Evolutionary conservation across 2,113 vertebrate genomes (phyloP).

Genomic region (Neodontobutis hainanensis): DNA sequence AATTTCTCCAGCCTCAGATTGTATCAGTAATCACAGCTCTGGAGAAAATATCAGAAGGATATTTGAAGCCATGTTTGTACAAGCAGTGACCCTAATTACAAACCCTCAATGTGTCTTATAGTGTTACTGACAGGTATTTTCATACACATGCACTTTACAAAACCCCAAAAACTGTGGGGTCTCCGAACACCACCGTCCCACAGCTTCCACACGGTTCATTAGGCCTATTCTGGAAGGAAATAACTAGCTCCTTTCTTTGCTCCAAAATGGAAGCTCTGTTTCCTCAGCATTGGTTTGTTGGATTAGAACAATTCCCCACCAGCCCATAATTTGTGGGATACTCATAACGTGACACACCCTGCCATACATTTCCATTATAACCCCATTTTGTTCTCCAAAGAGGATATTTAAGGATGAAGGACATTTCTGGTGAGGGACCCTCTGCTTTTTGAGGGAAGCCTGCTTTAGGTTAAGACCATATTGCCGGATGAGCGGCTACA

Average conservation of each 20-base stretch:
- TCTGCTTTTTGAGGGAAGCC: not conserved
- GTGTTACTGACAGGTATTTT: conserved; percentile 44
- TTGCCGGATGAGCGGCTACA: conserved; percentile 12
- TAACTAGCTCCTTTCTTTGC: conserved; percentile 55
- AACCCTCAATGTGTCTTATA: conserved; percentile 6
- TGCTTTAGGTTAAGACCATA: conserved; percentile 27
- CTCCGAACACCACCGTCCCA: conserved; percentile 25
- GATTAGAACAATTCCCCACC: conserved; percentile 79
- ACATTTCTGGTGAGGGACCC: conserved; percentile 39
- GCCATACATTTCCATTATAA: conserved; percentile 73
- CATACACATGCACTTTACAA: conserved; percentile 15
- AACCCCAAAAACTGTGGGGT: conserved; percentile 40
- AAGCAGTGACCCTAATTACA: conserved; percentile 40
- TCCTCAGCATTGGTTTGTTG: conserved; percentile 69
- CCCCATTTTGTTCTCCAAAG: conserved; percentile 66
- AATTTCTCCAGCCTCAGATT: conserved; percentile 30
- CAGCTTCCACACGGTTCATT: conserved; percentile 43
- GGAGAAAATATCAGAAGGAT: conserved; percentile 22
- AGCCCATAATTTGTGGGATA: conserved; percentile 80
- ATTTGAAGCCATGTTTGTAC: conserved; percentile 25
- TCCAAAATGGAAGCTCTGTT: conserved; percentile 73
- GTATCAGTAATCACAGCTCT: conserved; percentile 18
- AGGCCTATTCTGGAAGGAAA: conserved; percentile 58
- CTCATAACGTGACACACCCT: conserved; percentile 74
- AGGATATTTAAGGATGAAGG: conserved; percentile 66